Evolutionary conservation across 2,113 vertebrate genomes (phyloP).

Genomic region (Alethe castanea): DNA sequence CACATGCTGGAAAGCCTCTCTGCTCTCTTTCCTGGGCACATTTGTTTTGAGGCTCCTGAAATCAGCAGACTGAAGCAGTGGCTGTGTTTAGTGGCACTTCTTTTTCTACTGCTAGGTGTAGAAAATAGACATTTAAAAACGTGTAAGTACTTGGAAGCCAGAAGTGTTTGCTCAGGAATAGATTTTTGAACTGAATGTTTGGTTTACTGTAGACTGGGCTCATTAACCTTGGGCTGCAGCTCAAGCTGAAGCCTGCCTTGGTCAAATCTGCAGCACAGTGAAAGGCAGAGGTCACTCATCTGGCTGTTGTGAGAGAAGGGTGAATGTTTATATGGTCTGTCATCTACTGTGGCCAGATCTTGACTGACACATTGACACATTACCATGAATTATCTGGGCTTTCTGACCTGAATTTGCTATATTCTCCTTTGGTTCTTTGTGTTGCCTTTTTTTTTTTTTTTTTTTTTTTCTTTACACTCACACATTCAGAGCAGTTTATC

Average conservation of each 20-base stretch:
- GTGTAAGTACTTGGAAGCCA: neutral
- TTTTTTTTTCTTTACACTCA: neutral
- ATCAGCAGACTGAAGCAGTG: neutral
- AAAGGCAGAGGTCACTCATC: neutral
- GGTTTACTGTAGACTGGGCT: neutral
- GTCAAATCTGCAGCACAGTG: neutral
- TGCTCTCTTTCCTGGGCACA: neutral
- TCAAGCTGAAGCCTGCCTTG: neutral
- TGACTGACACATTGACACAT: fast-evolving
- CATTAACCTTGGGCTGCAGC: neutral
- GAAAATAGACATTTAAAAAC: neutral
- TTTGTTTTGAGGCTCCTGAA: neutral
- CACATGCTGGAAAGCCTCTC: neutral
- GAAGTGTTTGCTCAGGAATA: neutral
- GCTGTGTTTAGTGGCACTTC: neutral
- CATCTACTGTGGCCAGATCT: neutral
- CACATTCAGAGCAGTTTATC: neutral
- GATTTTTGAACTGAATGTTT: neutral
- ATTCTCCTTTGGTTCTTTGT: neutral
- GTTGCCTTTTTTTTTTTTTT: neutral
- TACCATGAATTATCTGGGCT: neutral
- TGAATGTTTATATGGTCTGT: neutral
- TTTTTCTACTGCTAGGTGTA: neutral
- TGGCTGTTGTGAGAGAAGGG: neutral
- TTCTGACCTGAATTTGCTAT: neutral